Percentiles rank a stretch among this genome's conserved stretches.
Conservation (phyloP, 2,888 invertebrate species). For the Nycteola revayana region DNA sequence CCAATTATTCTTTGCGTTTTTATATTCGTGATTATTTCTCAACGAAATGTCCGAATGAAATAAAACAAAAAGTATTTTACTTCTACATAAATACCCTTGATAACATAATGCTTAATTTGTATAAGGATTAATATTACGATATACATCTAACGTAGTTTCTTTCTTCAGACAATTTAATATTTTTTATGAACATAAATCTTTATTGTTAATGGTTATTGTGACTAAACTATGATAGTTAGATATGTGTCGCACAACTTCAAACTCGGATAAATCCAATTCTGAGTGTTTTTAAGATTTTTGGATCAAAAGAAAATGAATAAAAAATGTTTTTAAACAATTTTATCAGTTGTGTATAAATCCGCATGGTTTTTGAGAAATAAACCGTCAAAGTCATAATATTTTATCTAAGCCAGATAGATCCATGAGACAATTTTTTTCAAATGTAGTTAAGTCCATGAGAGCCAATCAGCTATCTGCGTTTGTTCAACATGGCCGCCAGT, state of each 20-base stretch:
- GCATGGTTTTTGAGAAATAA: constrained; percentile 8
- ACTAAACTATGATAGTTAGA: too few species aligned
- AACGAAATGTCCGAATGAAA: too few species aligned
- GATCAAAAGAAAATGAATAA: constrained; percentile 1
- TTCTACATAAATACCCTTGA: too few species aligned
- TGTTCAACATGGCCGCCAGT: constrained; percentile 7
- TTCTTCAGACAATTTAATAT: too few species aligned
- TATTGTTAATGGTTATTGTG: too few species aligned
- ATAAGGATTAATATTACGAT: too few species aligned
- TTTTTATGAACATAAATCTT: too few species aligned
- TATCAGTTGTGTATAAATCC: constrained; percentile 8
- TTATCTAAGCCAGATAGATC: constrained; percentile 4
- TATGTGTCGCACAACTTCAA: constrained; percentile 2
- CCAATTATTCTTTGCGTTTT: too few species aligned
- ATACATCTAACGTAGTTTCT: too few species aligned
- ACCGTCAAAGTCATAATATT: constrained; percentile 7
- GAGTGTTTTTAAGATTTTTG: constrained; percentile 1
- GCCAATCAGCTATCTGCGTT: constrained; percentile 6
- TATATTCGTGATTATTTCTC: too few species aligned
- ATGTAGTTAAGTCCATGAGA: constrained; percentile 5
- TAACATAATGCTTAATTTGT: too few species aligned
- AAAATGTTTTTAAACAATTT: constrained; percentile 3
- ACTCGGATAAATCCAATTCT: constrained; percentile 5
- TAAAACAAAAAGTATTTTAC: too few species aligned
- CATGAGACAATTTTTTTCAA: constrained; percentile 6